These are phyloP conservation scores for Caenorhabditis sinica DNA, from an alignment of 2,888 invertebrate species.

Conservation along the genomic window DNA sequence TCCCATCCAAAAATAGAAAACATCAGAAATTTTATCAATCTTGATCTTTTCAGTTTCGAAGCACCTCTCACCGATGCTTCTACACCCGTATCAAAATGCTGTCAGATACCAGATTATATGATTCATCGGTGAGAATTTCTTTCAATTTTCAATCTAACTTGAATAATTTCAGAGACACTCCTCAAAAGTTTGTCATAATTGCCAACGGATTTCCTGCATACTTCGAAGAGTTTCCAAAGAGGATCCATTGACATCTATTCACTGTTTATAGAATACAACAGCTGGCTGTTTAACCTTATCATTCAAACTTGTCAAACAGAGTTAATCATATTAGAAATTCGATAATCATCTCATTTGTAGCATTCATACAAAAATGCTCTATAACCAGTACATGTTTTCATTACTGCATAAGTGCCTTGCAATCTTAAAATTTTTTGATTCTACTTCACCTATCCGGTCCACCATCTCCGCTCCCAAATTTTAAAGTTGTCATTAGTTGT, in stretches of 20 bases:
- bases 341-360: slow-evolving; percentile 61
- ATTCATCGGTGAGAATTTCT: slow-evolving; percentile 48
- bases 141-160: background rate
- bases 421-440: slow-evolving; percentile 13
- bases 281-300: slow-evolving; percentile 20
- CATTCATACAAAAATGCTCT: slow-evolving; percentile 38
- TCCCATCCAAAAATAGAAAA: too few species aligned
- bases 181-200: slow-evolving; percentile 71
- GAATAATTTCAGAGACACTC: slow-evolving; percentile 58
- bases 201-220: slow-evolving; percentile 71
- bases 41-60: slow-evolving; percentile 55
- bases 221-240: slow-evolving; percentile 72
- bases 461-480: background rate
- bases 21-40: background rate
- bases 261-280: background rate
- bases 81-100: slow-evolving; percentile 29
- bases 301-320: background rate
- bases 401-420: slow-evolving; percentile 46
- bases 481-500: slow-evolving; percentile 1
- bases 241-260: background rate
- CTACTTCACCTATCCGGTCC: slow-evolving; percentile 49
- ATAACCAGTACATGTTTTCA: slow-evolving; percentile 23
- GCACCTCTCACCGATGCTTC: slow-evolving; percentile 44
- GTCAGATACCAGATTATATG: slow-evolving; percentile 63
- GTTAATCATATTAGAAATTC: slow-evolving; percentile 35